Conservation (phyloP, 2,113 vertebrate genomes). For the Bubalus kerabau region DNA sequence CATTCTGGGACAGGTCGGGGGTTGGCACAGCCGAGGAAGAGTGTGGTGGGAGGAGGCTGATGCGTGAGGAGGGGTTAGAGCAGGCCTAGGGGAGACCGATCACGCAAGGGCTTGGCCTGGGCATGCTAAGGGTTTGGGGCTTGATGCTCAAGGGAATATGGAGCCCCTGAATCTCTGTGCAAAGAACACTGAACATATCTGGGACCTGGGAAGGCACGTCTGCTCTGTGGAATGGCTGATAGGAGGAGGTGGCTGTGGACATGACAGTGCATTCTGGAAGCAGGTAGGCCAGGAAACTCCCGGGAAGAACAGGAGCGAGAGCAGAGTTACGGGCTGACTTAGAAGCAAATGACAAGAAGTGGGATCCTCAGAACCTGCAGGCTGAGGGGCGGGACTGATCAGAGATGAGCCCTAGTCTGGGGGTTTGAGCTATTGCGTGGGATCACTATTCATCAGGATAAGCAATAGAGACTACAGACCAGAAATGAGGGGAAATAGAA, state of each 20-base stretch:
- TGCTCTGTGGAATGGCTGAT: too few species aligned
- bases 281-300: not conserved
- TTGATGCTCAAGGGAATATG: not conserved
- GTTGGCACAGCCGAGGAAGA: not conserved
- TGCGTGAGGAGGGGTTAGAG: accelerated
- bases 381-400: not conserved
- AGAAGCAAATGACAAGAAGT: not conserved
- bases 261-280: not conserved
- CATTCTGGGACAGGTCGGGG: not conserved
- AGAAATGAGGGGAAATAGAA: not conserved
- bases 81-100: not conserved
- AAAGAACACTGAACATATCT: not conserved
- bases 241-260: not conserved
- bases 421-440: not conserved
- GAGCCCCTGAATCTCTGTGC: not conserved
- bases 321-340: not conserved
- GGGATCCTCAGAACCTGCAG: not conserved
- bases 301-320: accelerated
- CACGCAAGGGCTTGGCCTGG: accelerated
- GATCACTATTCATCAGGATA: not conserved
- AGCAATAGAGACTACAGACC: not conserved
- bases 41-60: too few species aligned
- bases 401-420: not conserved
- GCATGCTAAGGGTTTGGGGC: not conserved
- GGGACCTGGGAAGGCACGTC: not conserved